Conservation (phyloP, 2,113 vertebrate species). For the Pangasianodon hypophthalmus region DNA sequence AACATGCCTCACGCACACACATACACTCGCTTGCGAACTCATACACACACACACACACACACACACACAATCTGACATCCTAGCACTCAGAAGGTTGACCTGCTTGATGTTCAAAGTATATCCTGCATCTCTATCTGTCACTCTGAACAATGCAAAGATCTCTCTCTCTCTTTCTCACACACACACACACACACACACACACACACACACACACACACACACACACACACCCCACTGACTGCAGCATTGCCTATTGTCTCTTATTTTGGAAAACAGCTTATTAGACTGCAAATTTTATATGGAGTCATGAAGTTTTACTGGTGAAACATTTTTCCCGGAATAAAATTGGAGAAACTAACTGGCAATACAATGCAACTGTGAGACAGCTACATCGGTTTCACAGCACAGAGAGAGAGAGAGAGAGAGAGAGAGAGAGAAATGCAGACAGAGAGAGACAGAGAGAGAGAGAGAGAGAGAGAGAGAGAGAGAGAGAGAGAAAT, state of each 20-base stretch:
- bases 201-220: not conserved
- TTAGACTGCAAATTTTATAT: not conserved
- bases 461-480: too few species aligned
- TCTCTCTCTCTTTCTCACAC: not conserved
- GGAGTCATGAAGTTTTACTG: constrained; percentile 12
- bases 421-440: too few species aligned
- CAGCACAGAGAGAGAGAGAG: not conserved
- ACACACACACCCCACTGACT: not conserved
- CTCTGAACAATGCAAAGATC: not conserved
- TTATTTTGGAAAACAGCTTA: not conserved
- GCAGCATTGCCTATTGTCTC: not conserved
- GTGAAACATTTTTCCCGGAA: constrained; percentile 4
- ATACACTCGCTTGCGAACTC: not conserved
- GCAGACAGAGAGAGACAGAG: too few species aligned
- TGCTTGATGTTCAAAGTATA: constrained; percentile 17
- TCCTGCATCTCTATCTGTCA: not conserved
- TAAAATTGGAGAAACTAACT: constrained; percentile 7
- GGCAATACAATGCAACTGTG: not conserved
- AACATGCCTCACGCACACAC: too few species aligned
- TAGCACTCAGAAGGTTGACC: not conserved
- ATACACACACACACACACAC: not conserved
- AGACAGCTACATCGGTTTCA: not conserved
- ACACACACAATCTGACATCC: not conserved
- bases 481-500: too few species aligned
- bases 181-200: not conserved